phyloP scores from a whole-genome alignment of 2,113 vertebrate species.

The Siphamia tubifer region DNA sequence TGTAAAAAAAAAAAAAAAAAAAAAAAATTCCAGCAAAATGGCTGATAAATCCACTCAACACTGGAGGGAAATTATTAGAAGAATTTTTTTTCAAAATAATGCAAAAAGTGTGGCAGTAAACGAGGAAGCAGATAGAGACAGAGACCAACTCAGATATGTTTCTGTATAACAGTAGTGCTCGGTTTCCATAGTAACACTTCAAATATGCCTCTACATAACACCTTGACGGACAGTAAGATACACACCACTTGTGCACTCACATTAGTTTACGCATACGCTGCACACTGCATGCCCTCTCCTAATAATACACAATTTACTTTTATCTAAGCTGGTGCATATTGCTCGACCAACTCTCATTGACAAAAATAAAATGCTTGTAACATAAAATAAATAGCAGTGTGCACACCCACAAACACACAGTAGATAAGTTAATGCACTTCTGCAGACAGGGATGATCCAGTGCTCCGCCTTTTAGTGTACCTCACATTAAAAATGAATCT shows the following conservation, averaged over 20 bases:
- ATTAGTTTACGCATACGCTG: conserved; percentile 11
- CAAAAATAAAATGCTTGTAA: conserved; percentile 29
- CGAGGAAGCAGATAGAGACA: conserved; percentile 29
- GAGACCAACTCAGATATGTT: conserved; percentile 49
- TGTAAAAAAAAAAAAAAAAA: neutral
- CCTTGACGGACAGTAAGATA: conserved; percentile 65
- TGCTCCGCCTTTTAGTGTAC: conserved; percentile 21
- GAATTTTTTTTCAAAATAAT: conserved; percentile 25
- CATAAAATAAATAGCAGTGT: conserved; percentile 27
- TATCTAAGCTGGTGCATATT: conserved; percentile 16
- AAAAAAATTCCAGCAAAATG: neutral
- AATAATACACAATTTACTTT: conserved; percentile 52
- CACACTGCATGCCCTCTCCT: conserved; percentile 14
- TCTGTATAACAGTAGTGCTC: conserved; percentile 67
- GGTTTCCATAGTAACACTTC: conserved; percentile 83
- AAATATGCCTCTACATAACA: conserved; percentile 73
- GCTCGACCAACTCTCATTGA: neutral
- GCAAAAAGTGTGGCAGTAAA: conserved; percentile 48
- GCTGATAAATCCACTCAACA: conserved; percentile 10
- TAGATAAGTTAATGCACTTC: conserved; percentile 31
- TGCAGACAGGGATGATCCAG: conserved; percentile 35
- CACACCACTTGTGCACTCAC: conserved; percentile 8
- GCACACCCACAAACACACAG: neutral
- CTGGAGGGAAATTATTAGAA: conserved; percentile 5
- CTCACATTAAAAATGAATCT: conserved; percentile 55